Percentiles rank a stretch among this genome's conserved stretches.
Conservation (phyloP, 2,797 vertebrate species). For the Hafferia zeledoni region DNA sequence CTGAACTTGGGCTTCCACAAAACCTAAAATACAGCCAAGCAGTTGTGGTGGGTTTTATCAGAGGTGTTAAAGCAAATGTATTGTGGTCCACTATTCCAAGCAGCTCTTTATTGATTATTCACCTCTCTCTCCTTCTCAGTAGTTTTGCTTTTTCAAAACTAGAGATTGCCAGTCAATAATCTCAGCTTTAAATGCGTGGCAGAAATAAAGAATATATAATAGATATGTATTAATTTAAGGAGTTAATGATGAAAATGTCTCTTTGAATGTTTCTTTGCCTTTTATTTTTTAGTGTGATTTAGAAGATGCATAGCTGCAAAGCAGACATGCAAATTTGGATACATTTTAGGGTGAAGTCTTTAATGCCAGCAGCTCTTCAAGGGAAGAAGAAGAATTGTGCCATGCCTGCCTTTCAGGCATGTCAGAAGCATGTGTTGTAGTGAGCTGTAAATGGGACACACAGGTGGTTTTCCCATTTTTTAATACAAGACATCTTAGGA, state of each 20-base stretch:
- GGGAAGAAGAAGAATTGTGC: neutral
- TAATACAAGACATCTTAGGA: neutral
- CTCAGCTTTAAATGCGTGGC: neutral
- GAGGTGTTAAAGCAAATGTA: neutral
- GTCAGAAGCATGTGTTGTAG: neutral
- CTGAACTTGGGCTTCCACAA: neutral
- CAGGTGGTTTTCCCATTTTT: neutral
- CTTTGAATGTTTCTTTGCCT: neutral
- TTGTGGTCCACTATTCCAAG: neutral
- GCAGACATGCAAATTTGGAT: neutral
- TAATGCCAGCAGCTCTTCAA: neutral
- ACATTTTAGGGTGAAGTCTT: neutral
- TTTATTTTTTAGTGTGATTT: neutral
- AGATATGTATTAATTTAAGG: no score
- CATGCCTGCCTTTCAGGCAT: rapidly evolving
- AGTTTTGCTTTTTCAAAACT: neutral
- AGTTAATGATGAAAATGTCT: neutral
- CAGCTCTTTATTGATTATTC: neutral
- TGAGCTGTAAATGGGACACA: neutral
- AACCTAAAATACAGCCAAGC: neutral
- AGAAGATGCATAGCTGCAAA: neutral
- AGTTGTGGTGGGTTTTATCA: neutral
- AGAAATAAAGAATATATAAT: neutral
- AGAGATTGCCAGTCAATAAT: neutral
- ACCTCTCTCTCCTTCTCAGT: neutral